These are phyloP conservation scores for Chrysina gloriosa DNA, from an alignment of 2,888 invertebrate genomes.

Conservation along the genomic window DNA sequence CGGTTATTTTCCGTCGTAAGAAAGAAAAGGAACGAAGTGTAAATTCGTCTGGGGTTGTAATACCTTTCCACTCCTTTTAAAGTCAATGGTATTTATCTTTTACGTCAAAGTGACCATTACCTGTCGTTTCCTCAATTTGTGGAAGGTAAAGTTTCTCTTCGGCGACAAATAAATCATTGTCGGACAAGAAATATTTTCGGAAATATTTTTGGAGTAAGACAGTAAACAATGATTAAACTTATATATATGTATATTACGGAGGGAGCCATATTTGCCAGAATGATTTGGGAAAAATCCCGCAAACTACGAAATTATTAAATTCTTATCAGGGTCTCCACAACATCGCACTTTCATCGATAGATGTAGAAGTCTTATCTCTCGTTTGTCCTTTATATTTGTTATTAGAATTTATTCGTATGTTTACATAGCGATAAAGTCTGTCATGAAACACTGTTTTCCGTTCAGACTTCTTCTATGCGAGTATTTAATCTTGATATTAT, in stretches of 20 bases:
- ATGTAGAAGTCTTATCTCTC: conserved; percentile 30
- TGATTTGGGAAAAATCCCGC: no score
- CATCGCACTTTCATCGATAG: conserved; percentile 14
- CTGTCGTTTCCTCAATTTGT: conserved; percentile 29
- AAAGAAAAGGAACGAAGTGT: background rate
- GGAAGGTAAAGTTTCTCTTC: conserved; percentile 8
- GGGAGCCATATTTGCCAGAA: no score
- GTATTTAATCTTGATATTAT: conserved; percentile 28
- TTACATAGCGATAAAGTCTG: conserved; percentile 14
- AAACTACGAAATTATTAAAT: no score
- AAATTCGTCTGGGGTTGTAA: background rate
- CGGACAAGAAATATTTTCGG: background rate
- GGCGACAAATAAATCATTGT: conserved; percentile 19
- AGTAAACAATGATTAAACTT: no score
- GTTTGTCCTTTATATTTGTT: conserved; percentile 29
- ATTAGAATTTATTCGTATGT: conserved; percentile 20
- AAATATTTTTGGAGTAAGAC: no score
- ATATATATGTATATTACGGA: no score
- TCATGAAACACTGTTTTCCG: conserved; percentile 14
- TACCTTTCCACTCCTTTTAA: background rate
- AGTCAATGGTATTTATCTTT: conserved; percentile 8
- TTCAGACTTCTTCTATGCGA: conserved; percentile 15
- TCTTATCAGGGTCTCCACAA: background rate
- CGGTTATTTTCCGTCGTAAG: background rate
- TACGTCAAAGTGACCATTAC: conserved; percentile 14